Evolutionary conservation across 1,140 invertebrate genomes (phyloP).

Genomic region (Schmidtea mediterranea): DNA sequence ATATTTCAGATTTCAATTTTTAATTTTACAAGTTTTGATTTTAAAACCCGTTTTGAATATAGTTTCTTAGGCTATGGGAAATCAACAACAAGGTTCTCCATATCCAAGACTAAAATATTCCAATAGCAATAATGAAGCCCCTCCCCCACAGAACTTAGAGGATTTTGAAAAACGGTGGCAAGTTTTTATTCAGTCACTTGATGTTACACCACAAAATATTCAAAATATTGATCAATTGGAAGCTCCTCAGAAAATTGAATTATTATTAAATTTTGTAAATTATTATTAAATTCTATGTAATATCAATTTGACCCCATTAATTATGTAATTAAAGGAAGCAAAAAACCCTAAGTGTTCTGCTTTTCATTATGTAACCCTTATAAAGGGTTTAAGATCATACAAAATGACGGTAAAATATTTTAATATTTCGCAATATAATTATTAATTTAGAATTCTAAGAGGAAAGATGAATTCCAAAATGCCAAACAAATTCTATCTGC

Average conservation of each 20-base stretch:
- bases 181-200: not conserved
- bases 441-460: constrained; percentile 1
- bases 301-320: no score
- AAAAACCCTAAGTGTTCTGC: not conserved
- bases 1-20: no score
- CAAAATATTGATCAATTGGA: not conserved
- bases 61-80: no score
- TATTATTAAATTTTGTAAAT: not conserved
- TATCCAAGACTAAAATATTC: no score
- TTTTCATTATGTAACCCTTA: constrained; percentile 4
- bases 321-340: not conserved
- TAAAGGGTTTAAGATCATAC: not conserved
- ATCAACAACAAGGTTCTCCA: no score
- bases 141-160: no score
- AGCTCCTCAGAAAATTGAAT: not conserved
- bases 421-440: not conserved
- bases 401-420: no score
- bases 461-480: not conserved
- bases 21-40: no score
- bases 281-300: not conserved
- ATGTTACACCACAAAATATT: constrained; percentile 1
- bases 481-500: constrained; percentile 2
- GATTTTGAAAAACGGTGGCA: not conserved
- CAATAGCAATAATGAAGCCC: no score
- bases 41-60: no score